Percentiles rank a stretch among this genome's conserved stretches.
Evolutionary conservation across 2,888 invertebrate species (phyloP).

Genomic region (Drosophila picticornis): DNA sequence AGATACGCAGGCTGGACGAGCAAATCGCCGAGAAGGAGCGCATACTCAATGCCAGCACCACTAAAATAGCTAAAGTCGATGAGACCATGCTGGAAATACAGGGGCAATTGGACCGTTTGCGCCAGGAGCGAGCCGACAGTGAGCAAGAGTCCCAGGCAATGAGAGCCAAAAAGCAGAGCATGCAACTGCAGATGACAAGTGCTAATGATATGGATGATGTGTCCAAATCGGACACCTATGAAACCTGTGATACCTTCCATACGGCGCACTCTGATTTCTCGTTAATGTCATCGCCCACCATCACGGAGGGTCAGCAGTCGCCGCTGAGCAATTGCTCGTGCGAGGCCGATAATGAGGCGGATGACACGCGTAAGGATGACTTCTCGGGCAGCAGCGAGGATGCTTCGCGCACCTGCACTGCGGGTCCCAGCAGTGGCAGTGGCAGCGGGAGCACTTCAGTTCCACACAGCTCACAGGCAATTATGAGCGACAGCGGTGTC

Average conservation of each 20-base stretch:
- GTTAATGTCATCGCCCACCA: constrained; percentile 82
- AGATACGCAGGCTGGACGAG: constrained; percentile 89
- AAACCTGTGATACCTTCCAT: constrained; percentile 90
- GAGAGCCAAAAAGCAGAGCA: constrained; percentile 73
- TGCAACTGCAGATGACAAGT: constrained; percentile 88
- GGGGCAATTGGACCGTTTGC: constrained; percentile 87
- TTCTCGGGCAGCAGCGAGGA: constrained; percentile 71
- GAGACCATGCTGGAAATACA: constrained; percentile 89
- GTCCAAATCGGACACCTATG: constrained; percentile 82
- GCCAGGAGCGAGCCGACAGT: constrained; percentile 75
- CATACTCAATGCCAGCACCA: constrained; percentile 88
- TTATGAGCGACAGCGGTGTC: constrained; percentile 87
- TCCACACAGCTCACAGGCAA: constrained; percentile 70
- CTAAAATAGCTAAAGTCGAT: constrained; percentile 90
- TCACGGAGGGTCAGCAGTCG: constrained; percentile 76
- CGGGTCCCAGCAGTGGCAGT: constrained; percentile 66
- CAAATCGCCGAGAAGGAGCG: constrained; percentile 87
- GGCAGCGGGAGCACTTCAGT: constrained; percentile 30
- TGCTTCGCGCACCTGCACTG: constrained; percentile 70
- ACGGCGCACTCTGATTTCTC: constrained; percentile 89
- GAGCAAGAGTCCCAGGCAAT: constrained; percentile 69
- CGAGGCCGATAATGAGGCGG: constrained; percentile 70
- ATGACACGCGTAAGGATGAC: constrained; percentile 67
- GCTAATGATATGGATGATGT: constrained; percentile 74
- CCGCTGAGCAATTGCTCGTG: constrained; percentile 80